Conservation (phyloP, 2,113 vertebrate species). For the Corythoichthys intestinalis region DNA sequence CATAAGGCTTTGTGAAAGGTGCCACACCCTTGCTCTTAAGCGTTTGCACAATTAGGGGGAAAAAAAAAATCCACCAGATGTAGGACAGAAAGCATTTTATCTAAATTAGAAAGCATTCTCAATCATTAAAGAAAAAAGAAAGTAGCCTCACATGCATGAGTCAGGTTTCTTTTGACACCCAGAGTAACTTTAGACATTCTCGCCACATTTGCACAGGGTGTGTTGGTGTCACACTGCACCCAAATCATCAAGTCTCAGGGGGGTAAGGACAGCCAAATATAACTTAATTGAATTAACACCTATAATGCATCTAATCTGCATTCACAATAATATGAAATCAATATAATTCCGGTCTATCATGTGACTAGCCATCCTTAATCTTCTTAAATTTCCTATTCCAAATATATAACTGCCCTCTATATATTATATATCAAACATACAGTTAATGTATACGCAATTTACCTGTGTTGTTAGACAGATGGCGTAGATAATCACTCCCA, state of each 20-base stretch:
- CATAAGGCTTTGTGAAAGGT: not conserved
- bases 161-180: conserved; percentile 51
- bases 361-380: not conserved
- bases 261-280: not conserved
- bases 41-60: not conserved
- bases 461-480: conserved; percentile 72
- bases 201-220: conserved; percentile 35
- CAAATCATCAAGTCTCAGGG: conserved; percentile 59
- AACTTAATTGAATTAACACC: not conserved
- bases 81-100: not conserved
- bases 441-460: conserved; percentile 13
- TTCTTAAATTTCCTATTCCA: not conserved
- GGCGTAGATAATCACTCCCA: conserved; percentile 63
- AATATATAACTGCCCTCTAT: not conserved
- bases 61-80: not conserved
- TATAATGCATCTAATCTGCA: not conserved
- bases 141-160: conserved; percentile 5
- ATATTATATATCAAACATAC: not conserved
- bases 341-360: not conserved
- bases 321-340: not conserved
- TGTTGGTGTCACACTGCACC: conserved; percentile 33
- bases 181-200: conserved; percentile 64
- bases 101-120: not conserved
- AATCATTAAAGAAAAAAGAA: conserved; percentile 2
- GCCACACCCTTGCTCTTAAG: not conserved